These are phyloP conservation scores for Microplitis demolitor DNA, from an alignment of 1,140 invertebrate species.

Conservation along the genomic window DNA sequence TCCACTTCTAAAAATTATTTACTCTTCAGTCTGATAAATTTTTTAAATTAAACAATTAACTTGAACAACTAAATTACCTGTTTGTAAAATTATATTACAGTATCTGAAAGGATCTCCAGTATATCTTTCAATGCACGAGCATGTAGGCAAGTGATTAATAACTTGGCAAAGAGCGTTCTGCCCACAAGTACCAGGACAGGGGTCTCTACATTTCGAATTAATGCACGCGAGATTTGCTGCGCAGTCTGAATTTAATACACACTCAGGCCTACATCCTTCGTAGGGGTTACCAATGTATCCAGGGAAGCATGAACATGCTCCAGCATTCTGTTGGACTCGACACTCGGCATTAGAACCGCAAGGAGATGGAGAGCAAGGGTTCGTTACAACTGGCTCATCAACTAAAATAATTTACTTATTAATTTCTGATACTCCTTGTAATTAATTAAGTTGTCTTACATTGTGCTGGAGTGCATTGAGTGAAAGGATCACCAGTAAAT, in stretches of 20 bases:
- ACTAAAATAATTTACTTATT: too few species aligned
- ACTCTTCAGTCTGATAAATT: too few species aligned
- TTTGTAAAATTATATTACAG: constrained; percentile 35
- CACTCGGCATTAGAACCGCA: constrained; percentile 81
- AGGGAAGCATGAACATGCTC: constrained; percentile 71
- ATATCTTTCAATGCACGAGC: constrained; percentile 63
- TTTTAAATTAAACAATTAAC: too few species aligned
- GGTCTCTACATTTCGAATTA: constrained; percentile 56
- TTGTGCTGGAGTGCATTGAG: constrained; percentile 62
- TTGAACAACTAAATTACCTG: constrained; percentile 55
- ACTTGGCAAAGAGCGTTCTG: constrained; percentile 60
- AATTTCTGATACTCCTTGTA: too few species aligned
- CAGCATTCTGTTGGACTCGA: constrained; percentile 76
- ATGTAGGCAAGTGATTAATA: constrained; percentile 61
- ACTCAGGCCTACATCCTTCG: constrained; percentile 75
- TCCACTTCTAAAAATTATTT: too few species aligned
- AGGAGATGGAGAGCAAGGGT: constrained; percentile 75
- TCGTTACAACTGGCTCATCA: constrained; percentile 17
- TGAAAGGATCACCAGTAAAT: constrained; percentile 74
- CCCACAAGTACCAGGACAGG: constrained; percentile 61
- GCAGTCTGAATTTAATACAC: constrained; percentile 64
- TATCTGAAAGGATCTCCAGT: constrained; percentile 51
- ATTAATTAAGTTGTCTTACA: constrained; percentile 27
- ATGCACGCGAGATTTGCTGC: constrained; percentile 51
- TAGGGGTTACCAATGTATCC: constrained; percentile 77